Base-by-base conservation (phyloP, 1,140 invertebrate species). In the Pogonus chalceus region DNA sequence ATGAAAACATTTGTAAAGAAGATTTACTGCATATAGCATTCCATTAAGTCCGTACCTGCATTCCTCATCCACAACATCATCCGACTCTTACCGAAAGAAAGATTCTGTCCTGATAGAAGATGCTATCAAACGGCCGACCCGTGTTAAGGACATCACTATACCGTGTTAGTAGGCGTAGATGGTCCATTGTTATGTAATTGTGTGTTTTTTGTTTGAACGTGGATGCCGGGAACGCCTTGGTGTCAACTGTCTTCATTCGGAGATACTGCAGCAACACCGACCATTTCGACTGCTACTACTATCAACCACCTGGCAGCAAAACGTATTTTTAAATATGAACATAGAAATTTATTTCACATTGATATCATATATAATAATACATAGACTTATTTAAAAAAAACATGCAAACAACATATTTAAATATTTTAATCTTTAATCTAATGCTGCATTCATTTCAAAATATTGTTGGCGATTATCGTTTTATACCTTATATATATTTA, bases 141-240 rank as follows among this genome's bases (percentile, higher is more conserved):
- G 62, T 64, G 66, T 66, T 64, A 65, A 62, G 63, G 62, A 66
- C 66, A 66, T 66, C 63, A 62, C 58, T 65, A 64, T 63, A 26
- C 62, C 61, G 60, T 66, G 65, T 68, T 68, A 68, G 66, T 68
- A 68, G 66, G 66, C 66, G 66, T 68, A 68, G 63, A 68, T 68
- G 59, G 59, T 56, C 63, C 53, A 68, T 68, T 68, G 66, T 68
- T 65, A 63, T 63, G 66, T 68, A 68, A 68, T 68, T 66, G 66
- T 65, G 54, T 62, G 65, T 65, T 68, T 66, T 68, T 68, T 68
- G 60, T 68, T 68, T 66, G 66, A 66, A 62, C 62, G 61, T 53
- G 60, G 60, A 65, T 62, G 62, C 61, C 60, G 64, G 66, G 54
- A 65, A 68, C 65, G 66, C 65, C 65, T 66, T 53, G 59, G 60